Evolutionary conservation across 1,140 invertebrate species (phyloP), one percentile per base, ranked within the genome.

Genomic region (Habropoda laboriosa): DNA sequence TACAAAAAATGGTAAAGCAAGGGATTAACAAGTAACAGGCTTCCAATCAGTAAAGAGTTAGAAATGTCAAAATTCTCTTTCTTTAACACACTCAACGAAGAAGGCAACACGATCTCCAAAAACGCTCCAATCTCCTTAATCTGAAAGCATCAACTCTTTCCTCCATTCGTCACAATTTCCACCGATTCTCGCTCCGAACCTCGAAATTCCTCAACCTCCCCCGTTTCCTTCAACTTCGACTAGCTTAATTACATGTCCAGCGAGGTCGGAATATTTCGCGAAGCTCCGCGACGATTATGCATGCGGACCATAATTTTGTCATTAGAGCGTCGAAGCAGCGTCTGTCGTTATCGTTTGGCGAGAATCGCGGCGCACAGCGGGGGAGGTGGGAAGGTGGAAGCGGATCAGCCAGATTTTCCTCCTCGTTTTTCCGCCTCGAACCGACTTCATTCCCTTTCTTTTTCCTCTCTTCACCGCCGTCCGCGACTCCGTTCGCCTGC

Each of bases 351-450:
- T 85, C 83, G 67, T 63, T 57, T 57, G 79, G 30, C 40, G 35
- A 21, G 47, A 24, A 16, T 45, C 47, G 40, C 13, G 42, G 21
- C n/a, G n/a, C n/a, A n/a, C n/a, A n/a, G n/a, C n/a, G n/a, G n/a
- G n/a, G n/a, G n/a, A n/a, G n/a, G n/a, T n/a, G n/a, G n/a, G n/a
- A n/a, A n/a, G n/a, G n/a, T n/a, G n/a, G 32, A 45, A 49, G 53
- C 53, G 57, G 83, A 86, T 86, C 53, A 81, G 77, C 57, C 84
- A 86, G 83, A 86, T 86, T 86, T 82, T 74, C 53, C 71, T 72
- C 27, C 55, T 72, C 82, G 60, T 64, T 79, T 79, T 79, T 74
- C 49, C 66, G n/a, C 18, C 47, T 8, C n/a, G 47, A 64, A 64
- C 38, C 53, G 70, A 55, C 77, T 49, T n/a, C n/a, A 30, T n/a